Conservation (phyloP, 1,140 invertebrate species). For the Lordiphosa collinella region DNA sequence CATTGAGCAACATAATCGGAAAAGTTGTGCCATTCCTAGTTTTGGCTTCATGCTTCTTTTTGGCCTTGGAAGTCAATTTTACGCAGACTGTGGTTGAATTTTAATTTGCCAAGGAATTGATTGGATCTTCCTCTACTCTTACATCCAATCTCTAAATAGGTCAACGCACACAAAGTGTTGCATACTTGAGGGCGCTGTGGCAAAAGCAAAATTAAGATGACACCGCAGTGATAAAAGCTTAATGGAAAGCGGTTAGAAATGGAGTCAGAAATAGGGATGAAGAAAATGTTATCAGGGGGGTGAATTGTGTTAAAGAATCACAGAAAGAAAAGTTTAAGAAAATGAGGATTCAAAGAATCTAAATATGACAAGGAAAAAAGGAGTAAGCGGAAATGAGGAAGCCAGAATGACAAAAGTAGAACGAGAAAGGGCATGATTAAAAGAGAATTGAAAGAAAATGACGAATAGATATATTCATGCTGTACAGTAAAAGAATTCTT, state of each 20-base stretch:
- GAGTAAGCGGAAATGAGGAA: too few species aligned
- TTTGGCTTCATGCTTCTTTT: neutral
- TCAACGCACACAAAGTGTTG: constrained; percentile 33
- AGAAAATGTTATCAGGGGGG: neutral
- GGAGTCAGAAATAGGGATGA: neutral
- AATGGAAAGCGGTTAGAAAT: neutral
- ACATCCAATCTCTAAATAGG: constrained; percentile 23
- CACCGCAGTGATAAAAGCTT: constrained; percentile 8
- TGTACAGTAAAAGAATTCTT: too few species aligned
- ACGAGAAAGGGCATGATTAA: too few species aligned
- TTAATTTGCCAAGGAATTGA: constrained; percentile 32
- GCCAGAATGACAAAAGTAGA: too few species aligned
- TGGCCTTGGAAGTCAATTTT: constrained; percentile 15
- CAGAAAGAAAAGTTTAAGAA: too few species aligned
- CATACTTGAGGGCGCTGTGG: constrained; percentile 15
- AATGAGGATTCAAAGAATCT: too few species aligned
- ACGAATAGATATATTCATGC: too few species aligned
- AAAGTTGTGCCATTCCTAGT: neutral
- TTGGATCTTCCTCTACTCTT: constrained; percentile 5
- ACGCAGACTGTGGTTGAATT: constrained; percentile 17
- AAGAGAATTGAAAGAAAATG: too few species aligned
- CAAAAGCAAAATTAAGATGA: constrained; percentile 22
- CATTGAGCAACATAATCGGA: constrained; percentile 28
- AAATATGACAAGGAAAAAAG: too few species aligned
- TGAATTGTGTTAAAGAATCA: neutral